phyloP scores from a whole-genome alignment of 2,888 invertebrate species.

The Cheilosia soror region DNA sequence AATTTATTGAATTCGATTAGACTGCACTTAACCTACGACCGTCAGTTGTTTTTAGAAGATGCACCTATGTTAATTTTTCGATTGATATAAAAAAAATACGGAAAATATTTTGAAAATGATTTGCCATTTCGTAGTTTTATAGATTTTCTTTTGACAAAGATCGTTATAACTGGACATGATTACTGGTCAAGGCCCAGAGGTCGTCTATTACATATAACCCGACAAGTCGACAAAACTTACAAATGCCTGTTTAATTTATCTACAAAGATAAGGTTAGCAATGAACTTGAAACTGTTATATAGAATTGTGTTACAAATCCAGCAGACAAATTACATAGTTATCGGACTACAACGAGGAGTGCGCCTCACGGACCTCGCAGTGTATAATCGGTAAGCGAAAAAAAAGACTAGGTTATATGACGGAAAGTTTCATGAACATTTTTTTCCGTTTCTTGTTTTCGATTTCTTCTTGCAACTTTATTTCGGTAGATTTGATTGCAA shows the following conservation, averaged over 20 bases:
- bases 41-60: background rate
- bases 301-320: too few relatives aligned
- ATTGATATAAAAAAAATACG: background rate
- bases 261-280: too few relatives aligned
- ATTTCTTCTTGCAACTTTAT: conserved; percentile 4
- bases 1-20: conserved; percentile 9
- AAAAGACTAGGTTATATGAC: conserved; percentile 51
- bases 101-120: too few relatives aligned
- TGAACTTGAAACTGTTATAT: too few relatives aligned
- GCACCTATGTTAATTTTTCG: conserved; percentile 1
- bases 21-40: conserved; percentile 16
- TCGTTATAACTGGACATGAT: too few relatives aligned
- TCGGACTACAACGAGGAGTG: conserved; percentile 40
- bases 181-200: too few relatives aligned
- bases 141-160: too few relatives aligned
- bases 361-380: conserved; percentile 66
- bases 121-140: too few relatives aligned
- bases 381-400: conserved; percentile 51
- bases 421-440: conserved; percentile 66
- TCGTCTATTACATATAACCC: too few relatives aligned
- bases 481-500: conserved; percentile 45
- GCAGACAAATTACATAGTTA: conserved; percentile 28
- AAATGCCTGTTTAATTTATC: too few relatives aligned
- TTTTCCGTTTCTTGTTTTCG: conserved; percentile 29
- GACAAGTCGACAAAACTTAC: too few relatives aligned